Evolutionary conservation across 2,113 vertebrate species (phyloP).

Genomic region (Notothenia coriiceps): DNA sequence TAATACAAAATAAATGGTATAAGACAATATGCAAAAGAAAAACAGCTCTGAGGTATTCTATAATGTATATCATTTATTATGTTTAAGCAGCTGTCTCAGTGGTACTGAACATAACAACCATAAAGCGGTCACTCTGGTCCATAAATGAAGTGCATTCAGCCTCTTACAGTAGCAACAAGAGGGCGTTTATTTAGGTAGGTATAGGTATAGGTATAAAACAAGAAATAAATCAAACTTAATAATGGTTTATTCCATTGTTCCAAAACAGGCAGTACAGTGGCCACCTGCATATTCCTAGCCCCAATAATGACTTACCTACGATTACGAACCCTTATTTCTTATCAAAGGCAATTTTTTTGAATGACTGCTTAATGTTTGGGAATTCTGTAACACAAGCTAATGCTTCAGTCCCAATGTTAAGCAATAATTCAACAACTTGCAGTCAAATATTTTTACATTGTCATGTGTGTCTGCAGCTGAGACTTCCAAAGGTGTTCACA

Average conservation of each 20-base stretch:
- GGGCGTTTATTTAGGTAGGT: too few relatives aligned
- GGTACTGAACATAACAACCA: not conserved
- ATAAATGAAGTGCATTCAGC: not conserved
- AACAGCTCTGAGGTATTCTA: not conserved
- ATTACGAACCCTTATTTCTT: not conserved
- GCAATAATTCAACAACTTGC: not conserved
- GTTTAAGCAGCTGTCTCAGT: not conserved
- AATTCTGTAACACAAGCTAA: too few relatives aligned
- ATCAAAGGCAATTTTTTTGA: not conserved
- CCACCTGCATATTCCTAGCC: not conserved
- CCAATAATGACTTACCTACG: not conserved
- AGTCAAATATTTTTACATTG: not conserved
- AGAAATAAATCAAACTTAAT: too few relatives aligned
- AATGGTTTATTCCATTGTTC: not conserved
- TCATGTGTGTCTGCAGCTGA: not conserved
- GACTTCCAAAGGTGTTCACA: conserved; percentile 23
- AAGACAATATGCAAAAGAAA: too few relatives aligned
- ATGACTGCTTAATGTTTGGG: too few relatives aligned
- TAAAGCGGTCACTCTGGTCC: not conserved
- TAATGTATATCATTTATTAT: not conserved
- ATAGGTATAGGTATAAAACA: too few relatives aligned
- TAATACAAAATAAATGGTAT: too few relatives aligned
- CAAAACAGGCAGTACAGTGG: not conserved
- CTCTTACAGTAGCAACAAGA: too few relatives aligned
- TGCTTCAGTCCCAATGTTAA: not conserved